A percentile compares a stretch with the other conserved stretches of the same genome.
Evolutionary conservation across 1,140 invertebrate species (phyloP).

Genomic region (Zaprionus taronus): DNA sequence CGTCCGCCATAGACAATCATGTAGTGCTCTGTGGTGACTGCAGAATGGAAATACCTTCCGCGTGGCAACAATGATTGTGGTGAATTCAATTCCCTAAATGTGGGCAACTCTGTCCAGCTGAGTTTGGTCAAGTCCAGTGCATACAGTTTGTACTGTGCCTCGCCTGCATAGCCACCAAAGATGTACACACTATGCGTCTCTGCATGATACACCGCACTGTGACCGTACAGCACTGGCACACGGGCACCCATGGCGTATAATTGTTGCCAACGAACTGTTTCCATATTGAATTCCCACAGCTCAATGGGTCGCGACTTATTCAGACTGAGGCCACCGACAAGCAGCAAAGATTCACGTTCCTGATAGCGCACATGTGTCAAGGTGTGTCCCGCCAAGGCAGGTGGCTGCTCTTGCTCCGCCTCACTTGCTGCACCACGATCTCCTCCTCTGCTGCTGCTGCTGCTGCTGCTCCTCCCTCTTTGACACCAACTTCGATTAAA

Average conservation of each 20-base stretch:
- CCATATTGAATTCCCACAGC: constrained; percentile 93
- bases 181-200: constrained; percentile 94
- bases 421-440: neutral
- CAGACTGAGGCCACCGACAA: constrained; percentile 95
- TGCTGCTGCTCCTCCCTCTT: constrained; percentile 17
- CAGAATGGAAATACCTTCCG: constrained; percentile 94
- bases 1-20: constrained; percentile 96
- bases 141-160: constrained; percentile 88
- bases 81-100: constrained; percentile 87
- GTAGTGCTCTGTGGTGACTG: constrained; percentile 93
- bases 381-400: constrained; percentile 93
- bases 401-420: constrained; percentile 85
- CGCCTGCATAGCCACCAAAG: constrained; percentile 91
- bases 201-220: constrained; percentile 94
- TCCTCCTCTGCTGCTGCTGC: neutral
- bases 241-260: constrained; percentile 89
- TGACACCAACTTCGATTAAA: constrained; percentile 84
- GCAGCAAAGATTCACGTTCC: constrained; percentile 90
- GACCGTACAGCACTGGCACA: constrained; percentile 94
- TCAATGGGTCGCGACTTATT: constrained; percentile 89
- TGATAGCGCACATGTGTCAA: constrained; percentile 91
- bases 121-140: constrained; percentile 90
- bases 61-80: constrained; percentile 87
- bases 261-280: constrained; percentile 89
- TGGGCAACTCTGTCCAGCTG: constrained; percentile 91